phyloP scores from a whole-genome alignment of 1,140 invertebrate species.

The Ceratina japonica region DNA sequence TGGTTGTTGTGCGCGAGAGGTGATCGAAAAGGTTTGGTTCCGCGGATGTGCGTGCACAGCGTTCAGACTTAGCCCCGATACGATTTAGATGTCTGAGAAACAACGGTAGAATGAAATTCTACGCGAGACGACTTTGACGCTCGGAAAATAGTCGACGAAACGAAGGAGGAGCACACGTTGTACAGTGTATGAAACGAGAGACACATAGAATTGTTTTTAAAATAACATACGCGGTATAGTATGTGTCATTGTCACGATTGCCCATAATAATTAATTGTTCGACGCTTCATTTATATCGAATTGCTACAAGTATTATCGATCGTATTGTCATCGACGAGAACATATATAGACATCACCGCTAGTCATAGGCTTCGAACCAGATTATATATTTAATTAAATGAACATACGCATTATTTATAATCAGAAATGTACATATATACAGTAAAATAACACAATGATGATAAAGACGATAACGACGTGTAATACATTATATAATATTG shows the following conservation, averaged over 20 bases:
- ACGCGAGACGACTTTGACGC: constrained; percentile 27
- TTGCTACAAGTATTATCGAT: constrained; percentile 62
- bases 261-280: constrained; percentile 42
- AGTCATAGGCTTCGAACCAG: constrained; percentile 76
- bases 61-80: constrained; percentile 76
- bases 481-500: constrained; percentile 70
- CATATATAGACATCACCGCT: constrained; percentile 60
- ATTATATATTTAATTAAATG: constrained; percentile 76
- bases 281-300: constrained; percentile 56
- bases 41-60: constrained; percentile 84
- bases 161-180: constrained; percentile 52
- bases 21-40: constrained; percentile 89
- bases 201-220: constrained; percentile 61
- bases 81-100: constrained; percentile 25
- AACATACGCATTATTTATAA: constrained; percentile 74
- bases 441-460: constrained; percentile 64
- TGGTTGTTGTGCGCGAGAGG: constrained; percentile 88
- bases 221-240: constrained; percentile 37
- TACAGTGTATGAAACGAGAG: constrained; percentile 75
- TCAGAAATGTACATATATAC: constrained; percentile 73
- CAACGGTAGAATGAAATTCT: constrained; percentile 30
- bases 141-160: constrained; percentile 29
- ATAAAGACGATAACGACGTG: constrained; percentile 58
- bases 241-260: constrained; percentile 38
- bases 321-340: constrained; percentile 49